Conservation (phyloP, 2,113 vertebrate species). For the Sakesphorus luctuosus region DNA sequence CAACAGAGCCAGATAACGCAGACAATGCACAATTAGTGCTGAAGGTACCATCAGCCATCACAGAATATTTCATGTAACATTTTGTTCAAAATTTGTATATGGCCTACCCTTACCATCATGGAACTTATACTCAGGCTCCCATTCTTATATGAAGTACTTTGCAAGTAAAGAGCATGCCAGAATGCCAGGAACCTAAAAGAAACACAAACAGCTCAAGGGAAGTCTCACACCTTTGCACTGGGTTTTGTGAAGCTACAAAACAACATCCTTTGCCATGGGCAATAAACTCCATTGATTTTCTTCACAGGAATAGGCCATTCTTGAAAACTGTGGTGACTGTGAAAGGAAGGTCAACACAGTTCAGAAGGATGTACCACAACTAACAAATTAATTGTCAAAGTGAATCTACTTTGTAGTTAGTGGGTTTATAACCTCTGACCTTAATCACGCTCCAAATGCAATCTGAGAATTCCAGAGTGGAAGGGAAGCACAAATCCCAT, state of each 20-base stretch:
- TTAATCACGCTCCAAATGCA: neutral
- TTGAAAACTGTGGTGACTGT: neutral
- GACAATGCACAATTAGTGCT: neutral
- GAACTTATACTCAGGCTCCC: neutral
- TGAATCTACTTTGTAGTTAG: neutral
- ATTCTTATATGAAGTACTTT: neutral
- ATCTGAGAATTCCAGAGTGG: neutral
- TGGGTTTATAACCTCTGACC: neutral
- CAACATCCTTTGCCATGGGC: neutral
- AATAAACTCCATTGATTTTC: neutral
- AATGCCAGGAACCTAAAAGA: neutral
- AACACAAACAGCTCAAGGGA: neutral
- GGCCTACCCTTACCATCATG: rapidly evolving
- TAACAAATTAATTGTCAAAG: neutral
- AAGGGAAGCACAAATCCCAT: neutral
- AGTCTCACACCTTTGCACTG: neutral
- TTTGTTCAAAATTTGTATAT: neutral
- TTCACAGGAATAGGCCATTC: neutral
- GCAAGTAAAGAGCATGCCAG: neutral
- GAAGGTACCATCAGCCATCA: neutral
- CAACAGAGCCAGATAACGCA: neutral
- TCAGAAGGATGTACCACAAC: neutral
- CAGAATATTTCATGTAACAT: neutral
- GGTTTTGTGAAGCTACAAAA: neutral
- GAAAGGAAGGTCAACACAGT: neutral